Base-by-base conservation (phyloP, 2,113 vertebrate species). In the Leptodactylus fuscus region DNA sequence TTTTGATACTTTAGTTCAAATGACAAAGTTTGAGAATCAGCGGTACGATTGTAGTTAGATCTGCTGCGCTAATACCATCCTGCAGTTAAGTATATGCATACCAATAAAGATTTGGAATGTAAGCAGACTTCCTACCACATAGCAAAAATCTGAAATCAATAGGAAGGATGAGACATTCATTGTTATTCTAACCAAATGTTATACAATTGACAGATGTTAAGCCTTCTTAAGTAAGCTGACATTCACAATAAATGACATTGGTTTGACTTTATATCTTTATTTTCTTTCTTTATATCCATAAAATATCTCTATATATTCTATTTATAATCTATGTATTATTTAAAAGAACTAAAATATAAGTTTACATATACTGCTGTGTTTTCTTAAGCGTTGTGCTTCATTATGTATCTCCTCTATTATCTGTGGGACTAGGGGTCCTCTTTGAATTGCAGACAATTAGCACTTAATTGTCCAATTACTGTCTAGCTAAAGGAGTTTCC, bases 91-190 rank as follows among this genome's bases (percentile, higher is more conserved):
- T 46, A 53, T 86, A 83, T 83, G 58, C 34, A 86, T 51, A 46
- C 24, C 34, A 58, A 81, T 32, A 60, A 29, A 81, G 46, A 86
- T 16, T 86, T 38, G 55, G 51, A 58, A 81, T 81, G 38, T 60
- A 85, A 71, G 77, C 77, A 85, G 75, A 80, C 83, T 85, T 86
- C 84, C 51, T 81, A 70, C 73, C 67, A 85, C 65, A 80, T 81
- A 60, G 51, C 27, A 73, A 70, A 69, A 73, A 81, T 67, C 49
- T 80, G 49, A 71, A 85, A 86, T 86, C 77, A 60, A 86, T 86
- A 86, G 11, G 12, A 70, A 86, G 77, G 76, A 80, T 86, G 51
- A 86, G 65, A 71, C 74, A 48, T 58, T 86, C 76, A 86, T 86
- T 86, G 77, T 81, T 86, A 86, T 86, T 80, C 84, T 11, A 70